These are phyloP conservation scores for Mongoloraphidia duomilia DNA, from an alignment of 2,888 invertebrate genomes.

Conservation along the genomic window DNA sequence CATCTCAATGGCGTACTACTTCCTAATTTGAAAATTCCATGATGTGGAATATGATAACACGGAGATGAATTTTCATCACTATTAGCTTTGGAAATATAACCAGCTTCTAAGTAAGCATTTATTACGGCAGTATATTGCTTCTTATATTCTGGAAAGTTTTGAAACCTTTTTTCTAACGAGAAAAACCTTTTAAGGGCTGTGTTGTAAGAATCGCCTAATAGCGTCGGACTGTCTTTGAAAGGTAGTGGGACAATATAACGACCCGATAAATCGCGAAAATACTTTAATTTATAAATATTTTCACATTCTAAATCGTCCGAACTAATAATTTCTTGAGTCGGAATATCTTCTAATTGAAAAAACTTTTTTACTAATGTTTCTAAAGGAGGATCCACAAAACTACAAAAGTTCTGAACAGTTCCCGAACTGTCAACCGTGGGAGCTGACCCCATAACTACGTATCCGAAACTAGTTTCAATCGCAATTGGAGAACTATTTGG, in stretches of 20 bases:
- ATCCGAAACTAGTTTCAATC: neutral
- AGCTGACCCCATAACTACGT: neutral
- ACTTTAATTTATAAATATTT: conserved; percentile 7
- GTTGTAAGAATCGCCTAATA: conserved; percentile 7
- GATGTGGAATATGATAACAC: conserved; percentile 6
- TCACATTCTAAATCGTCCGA: conserved; percentile 10
- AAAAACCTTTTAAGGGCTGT: conserved; percentile 7
- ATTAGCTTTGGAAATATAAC: too few species aligned
- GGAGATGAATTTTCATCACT: too few species aligned
- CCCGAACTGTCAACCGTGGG: neutral
- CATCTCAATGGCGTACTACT: neutral
- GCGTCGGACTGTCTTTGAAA: conserved; percentile 1
- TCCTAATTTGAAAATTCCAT: neutral
- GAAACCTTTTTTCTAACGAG: conserved; percentile 7
- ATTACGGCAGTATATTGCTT: conserved; percentile 1
- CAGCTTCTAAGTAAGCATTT: neutral
- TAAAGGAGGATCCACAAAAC: neutral
- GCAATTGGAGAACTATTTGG: neutral
- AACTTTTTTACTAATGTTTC: conserved; percentile 9
- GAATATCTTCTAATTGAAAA: conserved; percentile 13
- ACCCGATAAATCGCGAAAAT: conserved; percentile 8
- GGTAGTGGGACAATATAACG: conserved; percentile 13
- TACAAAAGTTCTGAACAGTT: neutral
- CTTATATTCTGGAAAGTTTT: conserved; percentile 2
- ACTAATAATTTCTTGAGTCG: neutral